Evolutionary conservation across 1,140 invertebrate genomes (phyloP).

Genomic region (Pachyrhynchus sulphureomaculatus): DNA sequence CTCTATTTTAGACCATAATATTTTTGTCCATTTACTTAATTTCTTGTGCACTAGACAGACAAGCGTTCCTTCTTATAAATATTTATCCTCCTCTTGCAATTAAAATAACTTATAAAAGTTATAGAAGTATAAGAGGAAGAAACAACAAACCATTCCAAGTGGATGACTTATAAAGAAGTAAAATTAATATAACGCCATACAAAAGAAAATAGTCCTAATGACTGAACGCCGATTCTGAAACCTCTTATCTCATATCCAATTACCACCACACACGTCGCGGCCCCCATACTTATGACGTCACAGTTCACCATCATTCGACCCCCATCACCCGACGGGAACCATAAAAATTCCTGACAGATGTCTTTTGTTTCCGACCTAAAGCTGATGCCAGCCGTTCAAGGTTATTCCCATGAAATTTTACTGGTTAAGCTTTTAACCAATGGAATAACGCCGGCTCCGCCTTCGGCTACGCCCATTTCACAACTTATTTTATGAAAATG

Average conservation of each 20-base stretch:
- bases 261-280: constrained; percentile 14
- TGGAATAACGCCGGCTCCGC: constrained; percentile 2
- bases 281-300: constrained; percentile 28
- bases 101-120: too few relatives aligned
- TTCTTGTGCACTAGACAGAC: too few relatives aligned
- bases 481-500: not conserved
- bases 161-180: too few relatives aligned
- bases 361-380: constrained; percentile 28
- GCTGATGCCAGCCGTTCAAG: constrained; percentile 19
- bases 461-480: constrained; percentile 9
- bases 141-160: too few relatives aligned
- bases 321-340: constrained; percentile 23
- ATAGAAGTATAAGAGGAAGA: too few relatives aligned
- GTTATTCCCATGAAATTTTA: constrained; percentile 1
- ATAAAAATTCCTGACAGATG: constrained; percentile 33
- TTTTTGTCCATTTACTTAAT: too few relatives aligned
- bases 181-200: too few relatives aligned
- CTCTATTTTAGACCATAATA: too few relatives aligned
- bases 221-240: not conserved
- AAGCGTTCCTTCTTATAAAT: too few relatives aligned
- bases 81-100: too few relatives aligned
- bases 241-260: constrained; percentile 1
- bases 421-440: constrained; percentile 2
- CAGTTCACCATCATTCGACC: constrained; percentile 27
- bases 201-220: too few relatives aligned